A percentile compares a stretch with the other conserved stretches of the same genome.
phyloP scores from a whole-genome alignment of 92 coral and sea anemone species.

The Hydrozoanthus gracilis region DNA sequence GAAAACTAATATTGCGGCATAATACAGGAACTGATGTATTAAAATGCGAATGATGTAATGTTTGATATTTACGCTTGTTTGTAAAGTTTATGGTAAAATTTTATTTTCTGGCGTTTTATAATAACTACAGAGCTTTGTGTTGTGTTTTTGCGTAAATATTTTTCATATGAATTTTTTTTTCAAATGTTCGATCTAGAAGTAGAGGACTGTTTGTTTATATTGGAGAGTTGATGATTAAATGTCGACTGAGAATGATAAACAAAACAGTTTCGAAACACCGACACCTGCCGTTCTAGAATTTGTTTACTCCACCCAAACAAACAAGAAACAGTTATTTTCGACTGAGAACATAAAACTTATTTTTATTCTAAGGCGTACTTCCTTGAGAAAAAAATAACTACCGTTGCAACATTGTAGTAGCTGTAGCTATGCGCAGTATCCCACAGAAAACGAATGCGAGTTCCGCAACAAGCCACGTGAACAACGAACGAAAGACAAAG shows the following conservation, averaged over 20 bases:
- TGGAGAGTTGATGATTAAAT: slow-evolving; percentile 5
- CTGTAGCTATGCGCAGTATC: no score
- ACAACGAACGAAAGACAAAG: not conserved
- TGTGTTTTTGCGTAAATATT: no score
- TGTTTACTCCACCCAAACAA: not conserved
- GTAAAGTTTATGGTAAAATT: no score
- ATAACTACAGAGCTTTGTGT: no score
- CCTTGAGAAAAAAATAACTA: not conserved
- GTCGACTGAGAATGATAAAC: slow-evolving; percentile 6
- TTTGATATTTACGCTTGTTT: no score
- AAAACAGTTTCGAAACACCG: not conserved
- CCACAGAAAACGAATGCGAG: not conserved
- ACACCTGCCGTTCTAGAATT: slow-evolving; percentile 11
- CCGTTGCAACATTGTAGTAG: no score
- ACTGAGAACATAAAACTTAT: not conserved
- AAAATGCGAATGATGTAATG: no score
- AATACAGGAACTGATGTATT: no score
- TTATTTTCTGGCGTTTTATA: no score
- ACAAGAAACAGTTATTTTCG: not conserved
- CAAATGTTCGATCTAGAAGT: not conserved
- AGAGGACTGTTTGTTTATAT: not conserved
- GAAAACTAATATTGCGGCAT: no score
- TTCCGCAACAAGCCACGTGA: slow-evolving; percentile 16
- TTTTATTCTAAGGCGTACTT: not conserved
- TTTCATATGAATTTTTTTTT: no score